Evolutionary conservation across 2,797 vertebrate genomes (phyloP).

Genomic region (Sarcoramphus papa): DNA sequence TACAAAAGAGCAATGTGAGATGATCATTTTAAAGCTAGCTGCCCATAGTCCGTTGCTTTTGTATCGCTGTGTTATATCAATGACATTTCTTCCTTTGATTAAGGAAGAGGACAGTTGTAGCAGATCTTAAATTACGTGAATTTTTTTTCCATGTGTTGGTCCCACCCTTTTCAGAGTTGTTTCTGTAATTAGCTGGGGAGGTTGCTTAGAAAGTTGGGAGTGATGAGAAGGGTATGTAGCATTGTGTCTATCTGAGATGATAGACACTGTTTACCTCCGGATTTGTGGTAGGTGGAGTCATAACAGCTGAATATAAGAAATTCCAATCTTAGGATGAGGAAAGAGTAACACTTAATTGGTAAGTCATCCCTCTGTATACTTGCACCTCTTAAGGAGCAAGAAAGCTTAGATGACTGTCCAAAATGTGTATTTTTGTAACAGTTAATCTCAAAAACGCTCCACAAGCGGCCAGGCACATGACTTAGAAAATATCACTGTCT

Average conservation of each 20-base stretch:
- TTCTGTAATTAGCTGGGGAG: background rate
- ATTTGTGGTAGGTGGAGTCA: background rate
- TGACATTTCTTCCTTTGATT: background rate
- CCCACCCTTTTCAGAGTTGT: background rate
- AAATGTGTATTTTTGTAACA: background rate
- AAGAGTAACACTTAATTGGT: background rate
- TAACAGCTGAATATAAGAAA: background rate
- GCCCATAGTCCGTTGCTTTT: background rate
- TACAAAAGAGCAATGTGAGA: background rate
- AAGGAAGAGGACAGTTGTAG: background rate
- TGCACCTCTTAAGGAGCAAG: background rate
- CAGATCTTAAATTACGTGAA: background rate
- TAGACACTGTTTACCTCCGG: background rate
- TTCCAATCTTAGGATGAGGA: background rate
- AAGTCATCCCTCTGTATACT: background rate
- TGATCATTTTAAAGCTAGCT: background rate
- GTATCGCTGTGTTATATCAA: background rate
- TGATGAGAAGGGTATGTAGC: background rate
- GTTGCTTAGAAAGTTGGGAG: background rate
- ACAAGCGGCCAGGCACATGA: background rate
- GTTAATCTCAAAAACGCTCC: background rate
- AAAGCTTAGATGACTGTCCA: background rate
- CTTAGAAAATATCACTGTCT: background rate
- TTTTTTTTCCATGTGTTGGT: background rate
- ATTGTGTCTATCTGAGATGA: background rate